Evolutionary conservation across 92 coral and sea anemone species (phyloP).

Genomic region (Actinostola sp.): DNA sequence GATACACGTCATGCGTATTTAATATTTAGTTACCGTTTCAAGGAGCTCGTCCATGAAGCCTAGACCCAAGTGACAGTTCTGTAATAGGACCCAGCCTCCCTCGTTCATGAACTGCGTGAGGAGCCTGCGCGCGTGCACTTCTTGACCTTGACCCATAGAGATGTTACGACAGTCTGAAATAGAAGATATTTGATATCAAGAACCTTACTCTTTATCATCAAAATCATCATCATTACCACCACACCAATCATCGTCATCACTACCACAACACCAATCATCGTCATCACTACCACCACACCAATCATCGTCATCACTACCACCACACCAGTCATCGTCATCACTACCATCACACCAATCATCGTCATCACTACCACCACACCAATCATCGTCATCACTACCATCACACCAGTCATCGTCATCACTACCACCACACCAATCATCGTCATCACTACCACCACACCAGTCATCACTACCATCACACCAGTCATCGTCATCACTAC

Average conservation of each 20-base stretch:
- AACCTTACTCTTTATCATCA: background rate
- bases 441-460: background rate
- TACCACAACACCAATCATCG: too few species aligned
- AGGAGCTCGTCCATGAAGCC: conserved; percentile 96
- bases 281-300: too few species aligned
- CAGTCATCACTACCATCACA: background rate
- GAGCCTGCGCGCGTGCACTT: conserved; percentile 95
- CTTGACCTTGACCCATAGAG: conserved; percentile 99
- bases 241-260: too few species aligned
- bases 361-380: background rate
- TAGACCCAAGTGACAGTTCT: conserved; percentile 96
- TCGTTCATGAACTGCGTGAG: conserved; percentile 93
- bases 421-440: background rate
- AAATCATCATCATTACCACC: too few species aligned
- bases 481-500: background rate
- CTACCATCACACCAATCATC: too few species aligned
- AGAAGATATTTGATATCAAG: background rate
- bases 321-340: too few species aligned
- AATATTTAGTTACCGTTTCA: conserved; percentile 76
- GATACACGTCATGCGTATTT: too few species aligned
- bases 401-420: background rate
- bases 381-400: background rate
- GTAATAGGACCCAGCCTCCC: conserved; percentile 99
- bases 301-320: too few species aligned
- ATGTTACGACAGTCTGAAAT: conserved; percentile 94